Base-by-base conservation (phyloP, 2,797 vertebrate species). In the Ateles fusciceps region DNA sequence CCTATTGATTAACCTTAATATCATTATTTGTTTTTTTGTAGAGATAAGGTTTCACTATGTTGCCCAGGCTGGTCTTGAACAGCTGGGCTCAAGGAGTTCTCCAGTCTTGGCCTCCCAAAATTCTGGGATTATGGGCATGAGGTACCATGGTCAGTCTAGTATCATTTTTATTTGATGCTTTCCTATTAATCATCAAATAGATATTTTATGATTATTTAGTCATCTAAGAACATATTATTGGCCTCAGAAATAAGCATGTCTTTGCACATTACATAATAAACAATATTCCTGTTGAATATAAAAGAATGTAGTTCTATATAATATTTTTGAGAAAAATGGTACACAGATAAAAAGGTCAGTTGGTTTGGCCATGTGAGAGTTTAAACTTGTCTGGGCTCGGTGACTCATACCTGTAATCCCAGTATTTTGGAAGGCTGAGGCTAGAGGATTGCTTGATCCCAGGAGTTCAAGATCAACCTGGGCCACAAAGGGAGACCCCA, bases 211-310 rank as follows among this genome's bases (percentile, higher is more conserved):
- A 33, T 64, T 76, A 44, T 46, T 85, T 79, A 76, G 24, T 90
- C 30, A 9, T 68, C 15, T 81, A 42, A 84, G 44, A 72, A 39
- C 36, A 80, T 79, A 55, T 26, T 85, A 5, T 46, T 83, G 22
- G 30, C 61, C 15, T 91, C 68, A 97, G 68, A 91, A 87, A n/a
- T 84, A 95, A 83, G 17, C 22, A 33, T 81, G 57, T 71, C 36
- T 42, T 76, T 89, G 78, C 2, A 76, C 7, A 28, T 59, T 83
- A 52, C 50, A 8, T 84, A 78, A 64, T 72, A 87, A 96, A 86
- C 22, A 85, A 24, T 84, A 87, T 91, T 88, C 91, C 87, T 83
- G 42, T 94, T 91, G 30, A n/a, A 89, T 79, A 55, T 89, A 57
- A 71, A 44, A 83, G 1, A 93, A 48, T 76, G 9, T 46, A 75